Evolutionary conservation across 2,888 invertebrate species (phyloP).

Genomic region (Dyspetes luteomarginatus): DNA sequence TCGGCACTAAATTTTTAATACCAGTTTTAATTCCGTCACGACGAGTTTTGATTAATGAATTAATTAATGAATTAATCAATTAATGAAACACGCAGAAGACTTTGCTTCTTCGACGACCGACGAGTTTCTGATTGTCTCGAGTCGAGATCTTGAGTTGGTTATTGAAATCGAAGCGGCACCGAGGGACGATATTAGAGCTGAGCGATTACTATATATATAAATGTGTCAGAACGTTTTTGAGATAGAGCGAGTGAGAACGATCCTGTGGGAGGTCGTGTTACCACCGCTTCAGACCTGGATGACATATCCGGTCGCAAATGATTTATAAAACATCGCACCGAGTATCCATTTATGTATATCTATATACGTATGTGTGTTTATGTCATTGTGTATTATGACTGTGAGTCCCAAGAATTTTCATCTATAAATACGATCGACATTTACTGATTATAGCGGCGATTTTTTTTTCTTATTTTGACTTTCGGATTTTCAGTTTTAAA

Average conservation of each 20-base stretch:
- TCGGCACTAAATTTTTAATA: slow-evolving; percentile 38
- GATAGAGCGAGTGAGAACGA: background rate
- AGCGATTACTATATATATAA: slow-evolving; percentile 18
- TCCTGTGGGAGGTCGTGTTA: slow-evolving; percentile 28
- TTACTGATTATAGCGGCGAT: background rate
- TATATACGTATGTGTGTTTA: background rate
- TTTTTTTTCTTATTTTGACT: background rate
- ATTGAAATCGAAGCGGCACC: slow-evolving; percentile 28
- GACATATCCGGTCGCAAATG: slow-evolving; percentile 16
- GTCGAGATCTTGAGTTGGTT: background rate
- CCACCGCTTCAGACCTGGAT: slow-evolving; percentile 16
- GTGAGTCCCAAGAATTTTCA: slow-evolving; percentile 18
- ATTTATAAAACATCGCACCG: slow-evolving; percentile 34
- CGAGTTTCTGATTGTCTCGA: slow-evolving; percentile 10
- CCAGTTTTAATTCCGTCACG: background rate
- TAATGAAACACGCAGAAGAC: slow-evolving; percentile 14
- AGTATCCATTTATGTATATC: background rate
- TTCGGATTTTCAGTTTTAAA: too few relatives aligned
- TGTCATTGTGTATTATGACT: slow-evolving; percentile 29
- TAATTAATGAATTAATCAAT: too few relatives aligned
- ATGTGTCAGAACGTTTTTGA: background rate
- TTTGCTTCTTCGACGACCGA: slow-evolving; percentile 5
- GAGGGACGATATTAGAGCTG: slow-evolving; percentile 19
- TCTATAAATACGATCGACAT: slow-evolving; percentile 1
- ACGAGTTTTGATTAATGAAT: slow-evolving; percentile 43